Base-by-base conservation (phyloP, 2,888 invertebrate species). In the Artemia sinica region DNA sequence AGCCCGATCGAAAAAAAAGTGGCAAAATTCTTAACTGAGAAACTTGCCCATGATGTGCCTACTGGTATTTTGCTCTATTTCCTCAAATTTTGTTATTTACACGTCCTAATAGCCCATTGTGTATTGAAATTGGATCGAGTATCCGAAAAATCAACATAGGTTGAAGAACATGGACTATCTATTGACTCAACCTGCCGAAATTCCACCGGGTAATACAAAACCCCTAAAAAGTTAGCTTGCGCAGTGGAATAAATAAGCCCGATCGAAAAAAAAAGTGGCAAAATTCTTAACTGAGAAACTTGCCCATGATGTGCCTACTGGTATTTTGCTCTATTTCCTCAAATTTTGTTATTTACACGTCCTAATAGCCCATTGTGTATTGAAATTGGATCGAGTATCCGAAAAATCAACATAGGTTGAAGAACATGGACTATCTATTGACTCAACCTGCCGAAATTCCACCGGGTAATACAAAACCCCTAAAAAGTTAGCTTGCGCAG, bases 261-360 rank as follows among this genome's bases (percentile, higher is more conserved):
- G n/a, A n/a, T n/a, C n/a, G 18, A 75, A 82, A 75, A 77, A 51
- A 72, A 76, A 12, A 76, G 77, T 67, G 82, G 51, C 77, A 28
- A 77, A 76, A 71, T 81, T 81, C 73, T 71, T 82, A n/a, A 73
- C 75, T 0, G 78, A 80, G 70, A 80, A 80, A 71, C 74, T 81
- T 66, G 76, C 75, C 12, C 77, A 76, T 10, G 80, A 81, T 72
- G 70, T 77, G 12, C 77, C 81, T 14, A 81, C 81, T 72, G 81
- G 81, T 80, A 70, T 28, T 28, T 28, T 28, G 28, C 28, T 28
- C 28, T 28, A 1, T 28, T 28, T 28, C 28, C 28, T 28, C 4
- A 4, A 28, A n/a, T 28, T 28, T 28, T 28, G 1, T 1, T 28
- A 2, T 2, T 28, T 28, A 28, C 28, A 1, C 28, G 28, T 28